These are phyloP conservation scores for Cephonodes hylas DNA, from an alignment of 2,888 invertebrate species.

Conservation along the genomic window DNA sequence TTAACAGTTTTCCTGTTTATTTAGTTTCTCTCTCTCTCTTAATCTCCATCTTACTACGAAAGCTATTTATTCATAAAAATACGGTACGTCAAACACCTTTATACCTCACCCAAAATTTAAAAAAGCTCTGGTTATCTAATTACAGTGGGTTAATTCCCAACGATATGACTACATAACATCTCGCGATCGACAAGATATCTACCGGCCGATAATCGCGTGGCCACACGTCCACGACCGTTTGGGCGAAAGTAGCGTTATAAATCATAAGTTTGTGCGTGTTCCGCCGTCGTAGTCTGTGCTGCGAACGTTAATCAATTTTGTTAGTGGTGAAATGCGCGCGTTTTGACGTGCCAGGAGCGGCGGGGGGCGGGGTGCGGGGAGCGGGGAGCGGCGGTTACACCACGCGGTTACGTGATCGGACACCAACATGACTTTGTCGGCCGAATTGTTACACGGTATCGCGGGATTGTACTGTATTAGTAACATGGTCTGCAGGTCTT, in stretches of 20 bases:
- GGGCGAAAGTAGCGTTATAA: constrained; percentile 68
- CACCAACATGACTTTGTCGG: not conserved
- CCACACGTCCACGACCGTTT: constrained; percentile 63
- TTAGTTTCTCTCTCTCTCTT: no score
- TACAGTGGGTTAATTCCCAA: not conserved
- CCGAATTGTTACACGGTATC: not conserved
- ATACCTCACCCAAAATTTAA: no score
- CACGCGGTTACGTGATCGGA: constrained; percentile 1
- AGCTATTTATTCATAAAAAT: no score
- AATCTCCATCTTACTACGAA: no score
- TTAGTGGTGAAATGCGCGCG: constrained; percentile 33
- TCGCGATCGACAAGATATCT: not conserved
- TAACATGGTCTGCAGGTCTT: no score
- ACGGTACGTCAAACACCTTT: no score
- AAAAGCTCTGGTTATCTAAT: no score
- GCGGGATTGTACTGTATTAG: no score
- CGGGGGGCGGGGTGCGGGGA: constrained; percentile 8
- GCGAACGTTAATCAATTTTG: constrained; percentile 48
- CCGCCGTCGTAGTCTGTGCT: constrained; percentile 48
- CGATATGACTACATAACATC: not conserved
- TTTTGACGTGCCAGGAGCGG: constrained; percentile 19
- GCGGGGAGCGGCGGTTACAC: constrained; percentile 9
- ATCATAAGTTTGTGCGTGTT: constrained; percentile 51
- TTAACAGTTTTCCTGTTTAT: no score
- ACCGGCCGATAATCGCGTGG: constrained; percentile 14